A percentile compares a stretch with the other conserved stretches of the same genome.
These are phyloP conservation scores for Talpa occidentalis DNA, from an alignment of 2,113 vertebrate genomes.

Conservation along the genomic window DNA sequence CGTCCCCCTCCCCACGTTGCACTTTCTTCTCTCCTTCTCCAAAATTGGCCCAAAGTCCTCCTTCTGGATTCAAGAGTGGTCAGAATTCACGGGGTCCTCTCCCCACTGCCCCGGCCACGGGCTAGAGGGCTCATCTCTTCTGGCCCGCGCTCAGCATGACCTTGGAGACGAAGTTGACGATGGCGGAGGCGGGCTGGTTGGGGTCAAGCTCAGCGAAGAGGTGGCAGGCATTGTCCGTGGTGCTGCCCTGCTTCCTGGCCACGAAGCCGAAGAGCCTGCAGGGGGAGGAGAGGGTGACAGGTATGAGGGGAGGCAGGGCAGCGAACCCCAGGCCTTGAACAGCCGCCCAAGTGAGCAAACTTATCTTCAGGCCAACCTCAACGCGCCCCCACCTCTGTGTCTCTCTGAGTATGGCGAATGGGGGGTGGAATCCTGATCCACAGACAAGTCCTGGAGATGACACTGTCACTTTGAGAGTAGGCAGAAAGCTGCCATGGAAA, in stretches of 20 bases:
- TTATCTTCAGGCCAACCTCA: not conserved
- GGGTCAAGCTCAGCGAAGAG: conserved; percentile 98
- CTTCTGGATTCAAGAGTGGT: conserved; percentile 88
- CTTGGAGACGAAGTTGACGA: conserved; percentile 98
- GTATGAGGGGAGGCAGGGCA: not conserved
- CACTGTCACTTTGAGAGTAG: not conserved
- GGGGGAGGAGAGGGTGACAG: not conserved
- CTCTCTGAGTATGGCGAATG: not conserved
- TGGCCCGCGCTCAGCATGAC: conserved; percentile 93
- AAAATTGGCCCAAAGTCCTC: conserved; percentile 91
- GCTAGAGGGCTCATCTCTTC: conserved; percentile 91
- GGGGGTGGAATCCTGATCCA: conserved; percentile 80
- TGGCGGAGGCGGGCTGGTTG: conserved; percentile 95
- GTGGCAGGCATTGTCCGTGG: conserved; percentile 98
- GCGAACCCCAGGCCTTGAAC: not conserved
- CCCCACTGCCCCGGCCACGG: conserved; percentile 71
- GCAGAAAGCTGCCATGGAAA: not conserved
- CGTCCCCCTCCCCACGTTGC: conserved; percentile 88
- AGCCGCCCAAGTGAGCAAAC: not conserved
- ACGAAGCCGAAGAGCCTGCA: conserved; percentile 97
- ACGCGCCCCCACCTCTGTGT: rapidly evolving
- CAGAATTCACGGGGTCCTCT: conserved; percentile 61
- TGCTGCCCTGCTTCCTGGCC: conserved; percentile 98
- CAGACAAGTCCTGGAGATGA: not conserved
- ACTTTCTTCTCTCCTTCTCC: conserved; percentile 93